phyloP scores from a whole-genome alignment of 2,113 vertebrate genomes.

The Dasypus novemcinctus region DNA sequence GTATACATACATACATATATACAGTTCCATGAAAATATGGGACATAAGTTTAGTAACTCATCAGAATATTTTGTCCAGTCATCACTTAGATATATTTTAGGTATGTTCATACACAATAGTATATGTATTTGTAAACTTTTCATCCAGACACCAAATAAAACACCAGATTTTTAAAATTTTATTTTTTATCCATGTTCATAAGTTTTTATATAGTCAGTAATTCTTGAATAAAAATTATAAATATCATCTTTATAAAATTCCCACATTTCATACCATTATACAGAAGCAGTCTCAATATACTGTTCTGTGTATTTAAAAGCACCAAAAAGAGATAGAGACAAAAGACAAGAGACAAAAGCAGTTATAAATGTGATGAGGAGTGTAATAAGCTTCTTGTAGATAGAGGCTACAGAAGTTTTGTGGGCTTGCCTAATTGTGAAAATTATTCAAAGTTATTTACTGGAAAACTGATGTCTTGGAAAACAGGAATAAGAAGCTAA shows the following conservation, averaged over 20 bases:
- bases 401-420: not conserved
- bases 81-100: not conserved
- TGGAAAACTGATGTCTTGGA: slow-evolving; percentile 10
- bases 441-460: slow-evolving; percentile 31
- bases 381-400: not conserved
- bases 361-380: not conserved
- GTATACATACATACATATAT: no score
- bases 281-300: not conserved
- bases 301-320: not conserved
- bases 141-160: not conserved
- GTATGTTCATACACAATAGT: not conserved
- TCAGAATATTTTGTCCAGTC: not conserved
- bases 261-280: not conserved
- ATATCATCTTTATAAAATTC: not conserved
- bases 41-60: not conserved
- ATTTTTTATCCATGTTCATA: not conserved
- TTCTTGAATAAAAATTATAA: not conserved
- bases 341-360: not conserved
- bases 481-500: not conserved
- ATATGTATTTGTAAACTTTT: not conserved
- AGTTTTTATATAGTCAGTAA: not conserved
- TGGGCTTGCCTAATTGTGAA: slow-evolving; percentile 1
- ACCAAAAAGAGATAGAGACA: not conserved
- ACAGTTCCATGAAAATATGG: not conserved
- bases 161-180: not conserved